Conservation (phyloP, 1,140 invertebrate species). For the Vanessa tameamea region DNA sequence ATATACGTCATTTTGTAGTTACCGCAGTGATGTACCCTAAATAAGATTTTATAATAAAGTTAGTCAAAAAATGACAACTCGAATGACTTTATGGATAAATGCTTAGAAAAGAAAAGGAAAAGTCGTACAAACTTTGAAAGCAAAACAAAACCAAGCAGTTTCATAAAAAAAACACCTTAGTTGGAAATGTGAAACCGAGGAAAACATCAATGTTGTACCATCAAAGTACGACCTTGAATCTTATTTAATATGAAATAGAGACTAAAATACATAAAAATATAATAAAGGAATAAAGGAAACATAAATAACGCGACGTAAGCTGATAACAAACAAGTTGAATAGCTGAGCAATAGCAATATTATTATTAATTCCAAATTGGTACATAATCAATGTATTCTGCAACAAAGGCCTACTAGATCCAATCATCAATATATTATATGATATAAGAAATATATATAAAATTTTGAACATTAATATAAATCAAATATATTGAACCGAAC, state of each 20-base stretch:
- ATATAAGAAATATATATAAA: background rate
- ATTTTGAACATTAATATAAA: background rate
- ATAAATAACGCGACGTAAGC: constrained; percentile 11
- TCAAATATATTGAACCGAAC: background rate
- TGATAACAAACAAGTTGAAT: constrained; percentile 17
- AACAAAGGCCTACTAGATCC: too few relatives aligned
- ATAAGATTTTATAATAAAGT: constrained; percentile 30
- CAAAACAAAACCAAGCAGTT: constrained; percentile 26
- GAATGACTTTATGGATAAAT: constrained; percentile 24
- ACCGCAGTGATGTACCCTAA: background rate
- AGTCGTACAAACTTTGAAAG: constrained; percentile 21
- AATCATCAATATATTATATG: background rate
- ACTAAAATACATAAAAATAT: background rate
- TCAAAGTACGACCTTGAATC: background rate
- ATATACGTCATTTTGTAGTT: too few relatives aligned
- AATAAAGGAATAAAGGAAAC: constrained; percentile 1
- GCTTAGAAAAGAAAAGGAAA: constrained; percentile 18
- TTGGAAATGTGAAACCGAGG: constrained; percentile 5
- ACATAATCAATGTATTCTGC: background rate
- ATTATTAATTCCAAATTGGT: background rate
- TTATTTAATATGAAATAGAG: background rate
- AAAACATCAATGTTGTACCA: constrained; percentile 3
- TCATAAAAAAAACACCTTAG: constrained; percentile 16
- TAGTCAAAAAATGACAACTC: constrained; percentile 14
- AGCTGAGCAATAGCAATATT: background rate